Evolutionary conservation across 2,797 vertebrate genomes (phyloP), one percentile per base, ranked within the genome.

Genomic region (Tamandua tetradactyla): DNA sequence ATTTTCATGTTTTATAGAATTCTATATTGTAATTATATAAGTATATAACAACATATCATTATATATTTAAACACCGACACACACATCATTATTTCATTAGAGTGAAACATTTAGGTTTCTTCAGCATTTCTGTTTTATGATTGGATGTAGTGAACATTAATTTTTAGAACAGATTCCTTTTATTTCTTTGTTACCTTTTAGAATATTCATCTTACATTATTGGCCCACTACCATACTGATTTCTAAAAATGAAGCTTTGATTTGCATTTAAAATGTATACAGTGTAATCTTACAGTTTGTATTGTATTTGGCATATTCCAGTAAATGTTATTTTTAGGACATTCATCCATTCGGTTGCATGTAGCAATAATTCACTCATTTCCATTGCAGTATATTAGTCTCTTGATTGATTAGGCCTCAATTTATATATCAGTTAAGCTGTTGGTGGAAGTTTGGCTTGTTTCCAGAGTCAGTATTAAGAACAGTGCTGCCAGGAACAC

Each of bases 301-400:
- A 49, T 22, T 40, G 55, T 4, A 1, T 13, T 7, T 52, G 20
- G 25, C 55, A n/a, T 88, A 42, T 13, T 15, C 1, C 23, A 52
- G 30, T 17, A 35, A 76, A 27, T 5, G 49, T 47, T 22, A 27
- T 30, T 0, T 9, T 2, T 6, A 9, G 32, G 18, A 25, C 30
- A 10, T 1, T 22, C 27, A 27, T 5, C 9, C 7, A 9, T 32
- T 20, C 44, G 37, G 52, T 25, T 55, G 42, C 20, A 23, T 25
- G 72, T 55, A 71, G 37, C 78, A 27, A 0, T 35, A 4, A 27
- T 9, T 78, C 10, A 2, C 1, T 14, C 17, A 0, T 8, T 18
- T 12, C 3, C 5, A 0, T 25, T 9, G 30, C 30, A 32, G 4
- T 14, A 1, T 14, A 0, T 42, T 5, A 6, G n/a, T 61, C 23